These are phyloP conservation scores for Alaudala cheleensis DNA, from an alignment of 2,113 vertebrate genomes.

Conservation along the genomic window DNA sequence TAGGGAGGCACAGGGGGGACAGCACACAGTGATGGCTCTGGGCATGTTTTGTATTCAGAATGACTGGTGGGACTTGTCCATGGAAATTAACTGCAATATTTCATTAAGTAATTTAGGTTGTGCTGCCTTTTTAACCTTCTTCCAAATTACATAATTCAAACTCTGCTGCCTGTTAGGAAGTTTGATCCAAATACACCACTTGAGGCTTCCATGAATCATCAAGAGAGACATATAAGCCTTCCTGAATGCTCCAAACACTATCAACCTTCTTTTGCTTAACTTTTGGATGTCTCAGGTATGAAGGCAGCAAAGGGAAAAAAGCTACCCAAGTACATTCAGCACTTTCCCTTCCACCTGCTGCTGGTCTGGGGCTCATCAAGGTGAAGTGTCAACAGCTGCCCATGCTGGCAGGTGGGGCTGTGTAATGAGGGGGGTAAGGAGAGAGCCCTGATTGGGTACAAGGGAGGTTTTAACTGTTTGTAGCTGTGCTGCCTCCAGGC, in stretches of 20 bases:
- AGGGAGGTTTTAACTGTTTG: background rate
- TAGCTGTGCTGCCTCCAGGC: background rate
- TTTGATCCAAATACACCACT: background rate
- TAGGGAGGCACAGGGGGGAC: accelerated
- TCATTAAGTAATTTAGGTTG: background rate
- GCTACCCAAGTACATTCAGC: background rate
- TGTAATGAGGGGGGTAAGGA: background rate
- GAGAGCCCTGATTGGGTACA: background rate
- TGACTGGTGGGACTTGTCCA: background rate
- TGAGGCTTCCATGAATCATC: background rate
- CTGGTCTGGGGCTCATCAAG: background rate
- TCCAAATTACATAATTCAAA: background rate
- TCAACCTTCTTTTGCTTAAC: background rate
- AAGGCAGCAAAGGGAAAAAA: background rate
- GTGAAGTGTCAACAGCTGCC: background rate
- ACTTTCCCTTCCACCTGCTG: background rate
- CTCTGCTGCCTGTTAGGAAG: background rate
- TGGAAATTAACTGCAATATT: background rate
- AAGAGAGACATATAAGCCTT: background rate
- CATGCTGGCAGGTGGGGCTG: background rate
- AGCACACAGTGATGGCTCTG: background rate
- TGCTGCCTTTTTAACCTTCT: background rate
- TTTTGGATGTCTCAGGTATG: background rate
- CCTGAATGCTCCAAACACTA: background rate
- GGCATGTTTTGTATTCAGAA: background rate